phyloP scores from a whole-genome alignment of 2,888 invertebrate species.

The Oligia fasciuncula region DNA sequence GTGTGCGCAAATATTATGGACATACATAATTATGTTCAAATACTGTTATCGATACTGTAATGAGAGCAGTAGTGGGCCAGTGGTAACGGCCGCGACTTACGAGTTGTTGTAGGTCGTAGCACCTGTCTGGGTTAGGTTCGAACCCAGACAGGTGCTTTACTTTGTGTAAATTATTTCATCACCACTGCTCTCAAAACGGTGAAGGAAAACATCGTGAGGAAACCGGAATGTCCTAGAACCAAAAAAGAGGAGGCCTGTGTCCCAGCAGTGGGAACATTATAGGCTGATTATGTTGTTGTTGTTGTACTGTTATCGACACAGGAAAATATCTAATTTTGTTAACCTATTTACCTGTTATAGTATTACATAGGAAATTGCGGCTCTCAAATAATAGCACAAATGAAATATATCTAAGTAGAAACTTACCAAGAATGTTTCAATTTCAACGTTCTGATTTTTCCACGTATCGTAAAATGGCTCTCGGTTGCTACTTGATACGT shows the following conservation, averaged over 20 bases:
- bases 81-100: too few species aligned
- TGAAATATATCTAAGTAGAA: neutral
- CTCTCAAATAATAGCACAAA: neutral
- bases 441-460: neutral
- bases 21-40: neutral
- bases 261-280: too few species aligned
- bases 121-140: too few species aligned
- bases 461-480: neutral
- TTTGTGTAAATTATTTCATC: too few species aligned
- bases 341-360: conserved; percentile 8
- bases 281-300: too few species aligned
- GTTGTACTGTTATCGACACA: neutral
- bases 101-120: too few species aligned
- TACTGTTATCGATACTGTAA: neutral
- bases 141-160: too few species aligned
- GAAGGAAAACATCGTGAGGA: too few species aligned
- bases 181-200: too few species aligned
- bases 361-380: neutral
- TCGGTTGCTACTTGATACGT: conserved; percentile 6
- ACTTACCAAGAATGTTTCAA: neutral
- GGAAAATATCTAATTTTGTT: neutral
- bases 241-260: too few species aligned
- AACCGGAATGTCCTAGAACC: too few species aligned
- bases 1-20: neutral
- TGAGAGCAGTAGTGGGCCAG: too few species aligned